Evolutionary conservation across 1,140 invertebrate genomes (phyloP).

Genomic region (Nilaparvata lugens): DNA sequence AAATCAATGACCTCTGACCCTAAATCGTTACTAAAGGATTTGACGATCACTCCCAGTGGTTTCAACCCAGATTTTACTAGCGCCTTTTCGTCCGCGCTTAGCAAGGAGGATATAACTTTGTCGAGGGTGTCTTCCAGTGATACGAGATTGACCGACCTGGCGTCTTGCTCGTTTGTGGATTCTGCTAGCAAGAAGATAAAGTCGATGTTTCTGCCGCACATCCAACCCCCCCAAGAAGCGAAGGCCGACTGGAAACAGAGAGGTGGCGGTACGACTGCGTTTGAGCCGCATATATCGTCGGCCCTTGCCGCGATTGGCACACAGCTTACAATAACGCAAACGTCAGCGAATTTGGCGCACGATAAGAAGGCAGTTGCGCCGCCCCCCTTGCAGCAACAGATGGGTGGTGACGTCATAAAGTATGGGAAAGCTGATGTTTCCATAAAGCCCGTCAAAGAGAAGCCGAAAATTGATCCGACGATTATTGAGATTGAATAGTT

Average conservation of each 20-base stretch:
- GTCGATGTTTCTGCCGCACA: background rate
- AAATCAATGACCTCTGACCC: background rate
- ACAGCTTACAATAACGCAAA: background rate
- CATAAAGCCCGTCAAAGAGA: background rate
- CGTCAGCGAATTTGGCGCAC: background rate
- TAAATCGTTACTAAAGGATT: conserved; percentile 4
- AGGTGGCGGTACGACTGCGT: background rate
- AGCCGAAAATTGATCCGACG: background rate
- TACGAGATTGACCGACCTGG: no score
- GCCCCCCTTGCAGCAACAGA: background rate
- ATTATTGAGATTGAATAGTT: no score
- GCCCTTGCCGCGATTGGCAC: background rate
- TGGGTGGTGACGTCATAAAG: background rate
- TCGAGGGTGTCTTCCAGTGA: background rate
- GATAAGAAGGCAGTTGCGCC: background rate
- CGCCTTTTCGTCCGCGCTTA: no score
- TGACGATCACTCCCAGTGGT: background rate
- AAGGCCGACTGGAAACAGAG: background rate
- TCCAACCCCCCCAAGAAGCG: background rate
- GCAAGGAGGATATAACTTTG: background rate
- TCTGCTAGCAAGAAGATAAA: background rate
- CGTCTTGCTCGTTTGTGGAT: no score
- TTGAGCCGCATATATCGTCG: background rate
- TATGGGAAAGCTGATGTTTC: background rate
- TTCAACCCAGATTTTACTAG: no score